These are phyloP conservation scores for Ochropacha duplaris DNA, from an alignment of 2,888 invertebrate genomes.

Conservation along the genomic window DNA sequence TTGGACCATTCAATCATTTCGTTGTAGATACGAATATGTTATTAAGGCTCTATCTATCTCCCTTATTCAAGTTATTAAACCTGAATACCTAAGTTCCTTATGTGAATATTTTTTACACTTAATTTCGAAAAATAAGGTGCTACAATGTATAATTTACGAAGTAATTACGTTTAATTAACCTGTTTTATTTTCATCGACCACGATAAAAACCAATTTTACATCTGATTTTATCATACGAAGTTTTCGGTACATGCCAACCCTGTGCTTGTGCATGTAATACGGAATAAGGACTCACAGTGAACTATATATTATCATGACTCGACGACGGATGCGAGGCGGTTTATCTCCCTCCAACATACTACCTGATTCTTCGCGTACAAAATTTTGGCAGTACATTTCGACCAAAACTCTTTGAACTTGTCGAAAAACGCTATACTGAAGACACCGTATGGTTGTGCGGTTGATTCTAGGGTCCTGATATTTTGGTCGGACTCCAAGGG, in stretches of 20 bases:
- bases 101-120: too few relatives aligned
- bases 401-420: neutral
- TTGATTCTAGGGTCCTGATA: neutral
- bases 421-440: neutral
- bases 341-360: slow-evolving; percentile 8
- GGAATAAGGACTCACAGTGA: slow-evolving; percentile 11
- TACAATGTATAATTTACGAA: too few relatives aligned
- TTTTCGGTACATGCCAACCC: neutral
- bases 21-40: too few relatives aligned
- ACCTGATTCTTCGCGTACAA: slow-evolving; percentile 6
- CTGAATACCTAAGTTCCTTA: neutral
- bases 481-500: neutral
- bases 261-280: slow-evolving; percentile 9
- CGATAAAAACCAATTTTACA: neutral
- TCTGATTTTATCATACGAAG: neutral
- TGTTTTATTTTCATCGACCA: neutral
- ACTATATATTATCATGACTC: slow-evolving; percentile 2
- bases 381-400: neutral
- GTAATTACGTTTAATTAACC: too few relatives aligned
- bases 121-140: too few relatives aligned
- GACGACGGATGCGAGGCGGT: slow-evolving; percentile 6
- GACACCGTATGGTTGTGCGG: neutral
- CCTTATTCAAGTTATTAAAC: too few relatives aligned
- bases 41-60: too few relatives aligned
- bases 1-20: too few relatives aligned